These are phyloP conservation scores for Bradysia coprophila DNA, from an alignment of 1,140 invertebrate genomes.

Conservation along the genomic window DNA sequence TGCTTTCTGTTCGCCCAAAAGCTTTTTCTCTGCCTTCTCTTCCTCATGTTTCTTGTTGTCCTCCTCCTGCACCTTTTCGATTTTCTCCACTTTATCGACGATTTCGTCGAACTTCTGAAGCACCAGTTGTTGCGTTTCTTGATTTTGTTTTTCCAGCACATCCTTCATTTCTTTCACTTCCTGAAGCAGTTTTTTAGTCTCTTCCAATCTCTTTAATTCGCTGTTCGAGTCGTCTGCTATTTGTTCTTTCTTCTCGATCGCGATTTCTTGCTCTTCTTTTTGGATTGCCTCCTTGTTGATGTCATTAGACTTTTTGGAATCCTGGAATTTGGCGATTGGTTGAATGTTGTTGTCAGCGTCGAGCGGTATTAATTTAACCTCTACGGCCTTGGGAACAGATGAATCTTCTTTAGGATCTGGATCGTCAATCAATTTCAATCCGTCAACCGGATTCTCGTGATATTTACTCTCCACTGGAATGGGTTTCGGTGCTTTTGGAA, in stretches of 20 bases:
- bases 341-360: conserved; percentile 6
- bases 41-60: background rate
- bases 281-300: conserved; percentile 25
- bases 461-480: background rate
- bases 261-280: conserved; percentile 31
- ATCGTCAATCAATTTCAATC: background rate
- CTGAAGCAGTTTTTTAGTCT: background rate
- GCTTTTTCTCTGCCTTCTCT: too few relatives aligned
- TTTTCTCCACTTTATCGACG: background rate
- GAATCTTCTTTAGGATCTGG: background rate
- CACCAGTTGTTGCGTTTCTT: conserved; percentile 11
- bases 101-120: background rate
- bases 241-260: conserved; percentile 24
- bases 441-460: too few relatives aligned
- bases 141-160: conserved; percentile 18
- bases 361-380: background rate
- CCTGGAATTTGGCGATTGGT: conserved; percentile 1
- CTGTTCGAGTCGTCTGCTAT: conserved; percentile 24
- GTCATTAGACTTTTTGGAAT: conserved; percentile 7
- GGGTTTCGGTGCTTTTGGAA: too few relatives aligned
- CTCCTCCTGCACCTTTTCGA: background rate
- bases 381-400: background rate
- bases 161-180: background rate
- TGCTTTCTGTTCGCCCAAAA: too few relatives aligned
- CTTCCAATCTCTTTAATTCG: conserved; percentile 26